Base-by-base conservation (phyloP, 2,888 invertebrate genomes). In the Drosophila falleni region DNA sequence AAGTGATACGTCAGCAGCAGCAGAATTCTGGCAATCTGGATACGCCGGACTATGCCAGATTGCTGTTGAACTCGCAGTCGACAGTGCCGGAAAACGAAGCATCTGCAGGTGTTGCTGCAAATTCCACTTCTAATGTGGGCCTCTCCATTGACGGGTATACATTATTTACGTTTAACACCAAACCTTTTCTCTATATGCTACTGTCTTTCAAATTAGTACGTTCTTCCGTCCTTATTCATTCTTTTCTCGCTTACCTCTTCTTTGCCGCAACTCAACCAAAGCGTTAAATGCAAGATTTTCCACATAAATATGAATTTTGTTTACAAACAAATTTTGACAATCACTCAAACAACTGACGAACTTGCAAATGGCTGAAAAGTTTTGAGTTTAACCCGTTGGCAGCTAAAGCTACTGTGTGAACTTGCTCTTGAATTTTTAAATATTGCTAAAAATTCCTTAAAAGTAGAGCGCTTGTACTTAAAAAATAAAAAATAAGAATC, bases 271-370 rank as follows among this genome's bases (percentile, higher is more conserved):
- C 11, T 33, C 11, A 49, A 16, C 11, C 44, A 44, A 23, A 13
- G 16, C 33, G 0, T 16, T 44, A 16, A 13, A 10, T 23, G 16
- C 10, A 19, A n/a, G 11, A 26, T 13, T 42, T 19, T 31, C 19
- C 46, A 62, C 10, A 53, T 19, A 31, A 31, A 31, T 19, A 0
- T 23, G 4, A 4, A 39, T 58, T 42, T 49, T 35, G 29, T 16
- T 3, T 15, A 51, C 37, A 23, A n/a, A 62, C 56, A 50, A 69
- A 69, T 69, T 71, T 71, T 53, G 62, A 74, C 69, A 64, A 35
- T 16, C 37, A 53, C 33, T 64, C 31, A 16, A 69, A 53, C 62
- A 46, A 44, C 54, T 51, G 42, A 72, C 60, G 39, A 53, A 44
- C 29, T 44, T 31, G 29, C 8, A 56, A 55, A 42, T 39, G 26